These are phyloP conservation scores for Cromileptes altivelis DNA, from an alignment of 2,113 vertebrate species.

Conservation along the genomic window DNA sequence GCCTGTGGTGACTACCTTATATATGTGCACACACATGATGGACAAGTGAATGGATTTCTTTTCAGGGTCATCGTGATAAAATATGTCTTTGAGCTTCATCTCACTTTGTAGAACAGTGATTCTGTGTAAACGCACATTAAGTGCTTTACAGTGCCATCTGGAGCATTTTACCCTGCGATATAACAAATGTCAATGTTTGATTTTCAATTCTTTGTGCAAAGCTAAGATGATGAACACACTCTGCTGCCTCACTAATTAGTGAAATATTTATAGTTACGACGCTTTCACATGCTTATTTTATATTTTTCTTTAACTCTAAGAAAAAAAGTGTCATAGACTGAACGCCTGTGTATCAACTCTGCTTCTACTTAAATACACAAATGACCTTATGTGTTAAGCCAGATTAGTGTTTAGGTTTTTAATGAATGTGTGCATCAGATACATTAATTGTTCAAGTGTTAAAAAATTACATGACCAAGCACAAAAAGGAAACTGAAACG, in stretches of 20 bases:
- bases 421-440: neutral
- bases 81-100: neutral
- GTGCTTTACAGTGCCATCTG: conserved; percentile 43
- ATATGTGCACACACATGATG: too few species aligned
- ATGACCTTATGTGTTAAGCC: neutral
- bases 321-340: neutral
- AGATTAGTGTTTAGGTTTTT: neutral
- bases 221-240: conserved; percentile 3
- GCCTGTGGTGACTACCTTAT: too few species aligned
- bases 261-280: conserved; percentile 5
- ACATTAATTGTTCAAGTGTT: too few species aligned
- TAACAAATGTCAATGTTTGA: conserved; percentile 39
- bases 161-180: conserved; percentile 16
- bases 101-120: conserved; percentile 19
- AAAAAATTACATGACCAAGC: neutral
- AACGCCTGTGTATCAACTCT: neutral
- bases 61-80: neutral
- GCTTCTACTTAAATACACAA: neutral
- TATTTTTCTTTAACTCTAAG: neutral
- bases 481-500: neutral
- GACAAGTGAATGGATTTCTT: neutral
- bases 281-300: neutral
- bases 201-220: conserved; percentile 17
- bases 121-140: conserved; percentile 18
- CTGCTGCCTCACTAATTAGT: neutral